Evolutionary conservation across 2,888 invertebrate species (phyloP), one percentile per base, ranked within the genome.

Genomic region (Agrochola lota): DNA sequence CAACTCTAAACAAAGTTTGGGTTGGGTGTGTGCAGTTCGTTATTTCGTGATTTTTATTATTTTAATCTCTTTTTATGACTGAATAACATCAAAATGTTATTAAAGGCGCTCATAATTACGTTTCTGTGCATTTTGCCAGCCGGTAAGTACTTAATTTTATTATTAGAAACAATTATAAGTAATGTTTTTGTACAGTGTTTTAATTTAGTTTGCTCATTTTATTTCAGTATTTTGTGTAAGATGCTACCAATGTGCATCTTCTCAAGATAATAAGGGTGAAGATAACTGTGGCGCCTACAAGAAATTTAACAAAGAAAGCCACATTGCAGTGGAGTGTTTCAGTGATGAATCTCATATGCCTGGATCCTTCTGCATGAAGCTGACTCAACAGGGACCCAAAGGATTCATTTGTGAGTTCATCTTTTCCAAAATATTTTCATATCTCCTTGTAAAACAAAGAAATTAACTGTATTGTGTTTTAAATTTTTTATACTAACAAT

Each of bases 311-410:
- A 98, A 97, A 89, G 97, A 98, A 23, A 97, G 98, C 85, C 98
- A 99, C 93, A 98, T 99, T 87, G 98, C 99, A 17, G 98, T 99
- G 3, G 99, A 99, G 91, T 99, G 99, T 93, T 98, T 98, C 91
- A 99, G 98, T 92, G 99, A 99, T 92, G 99, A 99, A 94, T 99
- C 99, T 62, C 97, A 98, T 86, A 98, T 98, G 96, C 99, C 99
- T 40, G 99, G 99, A 12, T 99, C 99, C 5, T 99, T 99, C 94
- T 99, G 99, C 94, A 98, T 99, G 97, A 99, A 99, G 96, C 97
- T 98, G 43, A 98, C 99, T 2, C 99, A 99, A 90, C 99, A 99
- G 93, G 98, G 99, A 78, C 99, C 99, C 0, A 98, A 98, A 93
- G 99, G 99, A 84, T 99, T 99, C 92, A 98, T 99, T 91, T 99